A percentile compares a stretch with the other conserved stretches of the same genome.
Conservation (phyloP, 1,140 invertebrate species). For the Streblospio benedicti region DNA sequence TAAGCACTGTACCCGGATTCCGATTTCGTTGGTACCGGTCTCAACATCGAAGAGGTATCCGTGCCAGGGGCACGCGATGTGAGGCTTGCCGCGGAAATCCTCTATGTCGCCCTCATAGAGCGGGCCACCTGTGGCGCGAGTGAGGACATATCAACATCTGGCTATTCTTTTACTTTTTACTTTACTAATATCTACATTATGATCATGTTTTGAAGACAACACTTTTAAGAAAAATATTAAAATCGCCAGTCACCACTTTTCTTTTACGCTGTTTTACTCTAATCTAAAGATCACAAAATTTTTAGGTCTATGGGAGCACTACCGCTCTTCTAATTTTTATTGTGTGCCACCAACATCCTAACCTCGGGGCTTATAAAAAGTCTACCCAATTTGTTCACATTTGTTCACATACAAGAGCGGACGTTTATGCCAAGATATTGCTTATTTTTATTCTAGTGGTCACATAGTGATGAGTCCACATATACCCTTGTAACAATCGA, state of each 20-base stretch:
- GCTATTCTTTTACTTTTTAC: background rate
- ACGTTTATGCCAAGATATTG: background rate
- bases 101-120: constrained; percentile 35
- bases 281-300: background rate
- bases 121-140: constrained; percentile 28
- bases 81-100: constrained; percentile 30
- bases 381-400: no score
- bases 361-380: no score
- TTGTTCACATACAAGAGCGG: background rate
- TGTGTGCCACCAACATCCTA: no score
- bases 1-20: constrained; percentile 33
- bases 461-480: background rate
- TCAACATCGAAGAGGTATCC: constrained; percentile 36
- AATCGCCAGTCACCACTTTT: background rate
- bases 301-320: background rate
- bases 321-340: no score
- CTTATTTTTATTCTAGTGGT: background rate
- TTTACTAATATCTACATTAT: background rate
- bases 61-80: constrained; percentile 40
- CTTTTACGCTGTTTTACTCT: background rate
- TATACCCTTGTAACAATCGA: background rate
- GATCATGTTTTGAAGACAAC: no score
- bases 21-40: constrained; percentile 32
- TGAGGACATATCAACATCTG: background rate
- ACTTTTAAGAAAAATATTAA: background rate